phyloP scores from a whole-genome alignment of 2,797 vertebrate genomes.

The Acipenser transmontanus region DNA sequence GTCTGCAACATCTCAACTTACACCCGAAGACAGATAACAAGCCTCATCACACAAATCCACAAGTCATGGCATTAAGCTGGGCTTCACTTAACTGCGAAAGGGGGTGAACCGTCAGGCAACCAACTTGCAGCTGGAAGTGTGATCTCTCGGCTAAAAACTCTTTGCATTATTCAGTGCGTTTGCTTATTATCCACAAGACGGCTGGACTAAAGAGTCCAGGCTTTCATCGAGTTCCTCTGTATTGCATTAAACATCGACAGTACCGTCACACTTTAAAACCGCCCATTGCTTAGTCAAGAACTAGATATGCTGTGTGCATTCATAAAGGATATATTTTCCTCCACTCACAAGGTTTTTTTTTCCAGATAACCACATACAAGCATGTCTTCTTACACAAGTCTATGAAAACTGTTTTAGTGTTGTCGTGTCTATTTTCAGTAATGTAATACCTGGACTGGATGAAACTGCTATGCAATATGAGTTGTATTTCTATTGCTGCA shows the following conservation, averaged over 20 bases:
- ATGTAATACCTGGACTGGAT: too few species aligned
- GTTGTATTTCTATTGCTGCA: too few species aligned
- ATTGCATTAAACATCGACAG: too few species aligned
- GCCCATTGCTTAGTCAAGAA: too few species aligned
- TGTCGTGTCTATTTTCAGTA: too few species aligned
- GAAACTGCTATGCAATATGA: too few species aligned
- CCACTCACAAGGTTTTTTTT: neutral
- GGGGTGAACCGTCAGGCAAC: neutral
- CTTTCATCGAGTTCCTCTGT: neutral
- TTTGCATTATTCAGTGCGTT: slow-evolving; percentile 4
- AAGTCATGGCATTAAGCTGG: neutral
- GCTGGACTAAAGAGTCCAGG: neutral
- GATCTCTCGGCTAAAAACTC: neutral
- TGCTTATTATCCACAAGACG: neutral
- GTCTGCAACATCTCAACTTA: slow-evolving; percentile 1
- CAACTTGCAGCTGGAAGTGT: neutral
- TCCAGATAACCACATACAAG: neutral
- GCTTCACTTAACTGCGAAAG: neutral
- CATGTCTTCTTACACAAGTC: too few species aligned
- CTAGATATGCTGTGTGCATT: too few species aligned
- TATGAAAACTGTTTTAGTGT: too few species aligned
- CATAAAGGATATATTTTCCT: too few species aligned
- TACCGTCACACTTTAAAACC: too few species aligned
- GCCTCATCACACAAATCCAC: slow-evolving; percentile 6
- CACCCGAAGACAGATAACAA: slow-evolving; percentile 11